Evolutionary conservation across 2,113 vertebrate genomes (phyloP).

Genomic region (Actenoides hombroni): DNA sequence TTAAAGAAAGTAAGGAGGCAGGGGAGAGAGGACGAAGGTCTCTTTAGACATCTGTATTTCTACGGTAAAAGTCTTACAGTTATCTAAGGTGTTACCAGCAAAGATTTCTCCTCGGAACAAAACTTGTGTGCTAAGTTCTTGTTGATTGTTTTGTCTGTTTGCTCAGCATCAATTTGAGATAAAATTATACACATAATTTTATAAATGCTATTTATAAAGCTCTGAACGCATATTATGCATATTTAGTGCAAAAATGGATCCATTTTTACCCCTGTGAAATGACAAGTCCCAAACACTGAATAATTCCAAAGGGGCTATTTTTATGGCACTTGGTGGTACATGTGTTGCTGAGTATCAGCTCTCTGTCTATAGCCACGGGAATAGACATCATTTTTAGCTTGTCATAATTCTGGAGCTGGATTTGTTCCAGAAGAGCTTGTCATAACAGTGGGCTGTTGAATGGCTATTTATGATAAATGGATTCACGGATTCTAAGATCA

Average conservation of each 20-base stretch:
- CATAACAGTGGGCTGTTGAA: not conserved
- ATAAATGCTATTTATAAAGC: conserved; percentile 54
- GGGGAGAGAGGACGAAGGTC: not conserved
- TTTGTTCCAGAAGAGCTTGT: conserved; percentile 7
- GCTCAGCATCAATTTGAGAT: conserved; percentile 11
- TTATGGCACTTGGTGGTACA: conserved; percentile 14
- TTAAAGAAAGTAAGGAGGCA: not conserved
- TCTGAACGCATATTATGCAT: conserved; percentile 30
- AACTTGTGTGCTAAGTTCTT: not conserved
- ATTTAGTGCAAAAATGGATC: conserved; percentile 32
- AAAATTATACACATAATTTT: conserved; percentile 49
- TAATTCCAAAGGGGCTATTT: conserved; percentile 58
- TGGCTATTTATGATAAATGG: conserved; percentile 12
- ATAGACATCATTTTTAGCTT: conserved; percentile 41
- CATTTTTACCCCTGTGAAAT: conserved; percentile 39
- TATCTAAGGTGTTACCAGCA: not conserved
- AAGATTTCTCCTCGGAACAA: not conserved
- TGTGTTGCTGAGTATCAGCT: conserved; percentile 53
- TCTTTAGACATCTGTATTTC: conserved; percentile 50
- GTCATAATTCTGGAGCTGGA: conserved; percentile 3
- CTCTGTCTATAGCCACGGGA: conserved; percentile 39
- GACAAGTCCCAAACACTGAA: conserved; percentile 51
- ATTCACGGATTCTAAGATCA: not conserved
- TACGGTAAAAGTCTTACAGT: not conserved
- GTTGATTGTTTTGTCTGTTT: conserved; percentile 58